Percentiles rank a stretch among this genome's conserved stretches.
Conservation (phyloP, 2,113 vertebrate species). For the Gallinago undulata region DNA sequence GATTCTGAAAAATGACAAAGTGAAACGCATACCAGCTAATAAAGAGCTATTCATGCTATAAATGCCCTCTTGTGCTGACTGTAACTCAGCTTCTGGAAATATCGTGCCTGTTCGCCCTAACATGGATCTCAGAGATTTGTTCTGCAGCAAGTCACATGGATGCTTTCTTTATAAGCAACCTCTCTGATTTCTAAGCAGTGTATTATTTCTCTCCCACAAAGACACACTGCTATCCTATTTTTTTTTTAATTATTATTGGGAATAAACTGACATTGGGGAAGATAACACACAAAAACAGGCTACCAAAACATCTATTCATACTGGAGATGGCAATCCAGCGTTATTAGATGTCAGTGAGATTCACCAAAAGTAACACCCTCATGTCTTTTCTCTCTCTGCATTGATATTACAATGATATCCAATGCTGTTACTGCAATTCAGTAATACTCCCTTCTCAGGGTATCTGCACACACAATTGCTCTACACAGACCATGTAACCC, state of each 20-base stretch:
- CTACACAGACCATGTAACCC: not conserved
- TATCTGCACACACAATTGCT: not conserved
- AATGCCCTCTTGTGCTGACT: slow-evolving; percentile 16
- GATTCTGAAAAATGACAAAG: slow-evolving; percentile 61
- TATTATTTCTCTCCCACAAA: not conserved
- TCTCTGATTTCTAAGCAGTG: not conserved
- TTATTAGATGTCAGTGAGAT: not conserved
- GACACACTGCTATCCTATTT: not conserved
- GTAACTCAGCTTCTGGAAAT: slow-evolving; percentile 10
- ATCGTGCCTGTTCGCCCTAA: not conserved
- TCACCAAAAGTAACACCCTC: not conserved
- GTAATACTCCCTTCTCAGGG: not conserved
- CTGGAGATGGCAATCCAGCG: not conserved
- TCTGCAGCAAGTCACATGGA: not conserved
- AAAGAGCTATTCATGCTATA: slow-evolving; percentile 55
- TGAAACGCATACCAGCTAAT: slow-evolving; percentile 56
- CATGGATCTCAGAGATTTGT: not conserved
- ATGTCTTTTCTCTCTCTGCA: not conserved
- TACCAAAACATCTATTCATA: not conserved
- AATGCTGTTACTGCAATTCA: not conserved
- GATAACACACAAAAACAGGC: not conserved
- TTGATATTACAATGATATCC: not conserved
- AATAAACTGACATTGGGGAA: not conserved
- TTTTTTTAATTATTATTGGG: not conserved
- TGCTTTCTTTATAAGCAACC: not conserved